Base-by-base conservation (phyloP, 1,140 invertebrate genomes). In the Oncopodura yosiiana region DNA sequence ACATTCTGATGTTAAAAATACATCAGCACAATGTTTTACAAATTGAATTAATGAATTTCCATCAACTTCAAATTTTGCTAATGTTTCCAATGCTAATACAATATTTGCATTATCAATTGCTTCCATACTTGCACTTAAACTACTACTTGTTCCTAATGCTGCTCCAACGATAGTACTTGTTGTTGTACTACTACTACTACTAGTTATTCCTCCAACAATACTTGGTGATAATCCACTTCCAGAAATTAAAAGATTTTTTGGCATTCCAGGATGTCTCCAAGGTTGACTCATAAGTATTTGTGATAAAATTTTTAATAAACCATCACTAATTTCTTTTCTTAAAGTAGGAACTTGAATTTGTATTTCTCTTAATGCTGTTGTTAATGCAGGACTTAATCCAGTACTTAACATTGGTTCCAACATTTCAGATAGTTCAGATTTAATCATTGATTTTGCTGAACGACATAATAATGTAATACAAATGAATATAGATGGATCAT, bases 11-110 rank as follows among this genome's bases (percentile, higher is more conserved):
- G 81, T 83, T n/a, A 99, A 73, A 67, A 93, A 95, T 69, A 87
- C 81, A 64, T 95, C 91, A 2, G 91, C 87, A 72, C 92, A 95
- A 45, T 91, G 78, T 50, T 84, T 77, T 0, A 96, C 88, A 76
- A 96, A 95, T 65, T 91, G 87, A 29, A 95, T 77, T 61, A 95
- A 73, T 36, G 87, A 36, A 56, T 68, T 67, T 74, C 79, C 78
- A 71, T 96, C 88, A 73, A 99, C 99, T 69, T 97, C 88, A 69
- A 99, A 99, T 3, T 82, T 90, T 2, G 93, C 93, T 1, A 99
- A 77, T 3, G 94, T 98, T 66, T 86, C 81, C 2, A 99, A 71
- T 1, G 94, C 95, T 14, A 99, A 71, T 2, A 95, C 91, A 42
- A 92, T 86, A 46, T 83, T 89, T 9, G 81, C 74, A 3, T 85